These are phyloP conservation scores for Gymnogyps californianus DNA, from an alignment of 2,113 vertebrate genomes.

Conservation along the genomic window DNA sequence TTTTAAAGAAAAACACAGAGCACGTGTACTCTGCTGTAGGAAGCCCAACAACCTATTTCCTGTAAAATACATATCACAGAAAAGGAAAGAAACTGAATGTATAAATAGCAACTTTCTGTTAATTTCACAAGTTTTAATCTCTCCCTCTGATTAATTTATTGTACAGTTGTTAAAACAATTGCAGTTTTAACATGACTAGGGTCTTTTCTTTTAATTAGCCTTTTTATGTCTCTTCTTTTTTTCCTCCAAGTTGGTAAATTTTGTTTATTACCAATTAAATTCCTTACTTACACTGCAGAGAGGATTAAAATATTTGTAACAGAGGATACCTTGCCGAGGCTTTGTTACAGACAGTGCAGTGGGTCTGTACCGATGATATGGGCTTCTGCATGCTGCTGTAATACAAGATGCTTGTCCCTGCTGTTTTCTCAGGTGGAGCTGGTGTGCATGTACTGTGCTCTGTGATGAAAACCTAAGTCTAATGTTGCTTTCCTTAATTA, in stretches of 20 bases:
- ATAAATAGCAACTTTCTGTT: not conserved
- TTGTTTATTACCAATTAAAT: not conserved
- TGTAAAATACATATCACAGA: not conserved
- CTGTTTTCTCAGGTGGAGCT: not conserved
- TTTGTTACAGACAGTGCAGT: not conserved
- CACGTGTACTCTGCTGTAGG: not conserved
- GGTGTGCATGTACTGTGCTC: not conserved
- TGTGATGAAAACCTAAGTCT: not conserved
- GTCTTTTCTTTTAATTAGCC: not conserved
- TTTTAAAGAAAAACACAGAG: not conserved
- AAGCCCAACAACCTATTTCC: not conserved
- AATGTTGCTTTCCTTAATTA: not conserved
- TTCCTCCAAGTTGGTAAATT: not conserved
- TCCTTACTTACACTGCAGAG: not conserved
- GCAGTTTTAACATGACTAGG: not conserved
- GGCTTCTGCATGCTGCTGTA: not conserved
- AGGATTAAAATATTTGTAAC: not conserved
- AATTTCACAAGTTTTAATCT: not conserved
- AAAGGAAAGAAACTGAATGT: not conserved
- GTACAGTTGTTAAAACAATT: not conserved
- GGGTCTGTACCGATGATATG: fast-evolving
- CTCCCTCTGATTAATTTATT: not conserved
- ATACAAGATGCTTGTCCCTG: not conserved
- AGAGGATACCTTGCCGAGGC: not conserved
- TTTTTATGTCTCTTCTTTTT: not conserved